phyloP scores from a whole-genome alignment of 1,140 invertebrate genomes.

The Drosophila santomea region DNA sequence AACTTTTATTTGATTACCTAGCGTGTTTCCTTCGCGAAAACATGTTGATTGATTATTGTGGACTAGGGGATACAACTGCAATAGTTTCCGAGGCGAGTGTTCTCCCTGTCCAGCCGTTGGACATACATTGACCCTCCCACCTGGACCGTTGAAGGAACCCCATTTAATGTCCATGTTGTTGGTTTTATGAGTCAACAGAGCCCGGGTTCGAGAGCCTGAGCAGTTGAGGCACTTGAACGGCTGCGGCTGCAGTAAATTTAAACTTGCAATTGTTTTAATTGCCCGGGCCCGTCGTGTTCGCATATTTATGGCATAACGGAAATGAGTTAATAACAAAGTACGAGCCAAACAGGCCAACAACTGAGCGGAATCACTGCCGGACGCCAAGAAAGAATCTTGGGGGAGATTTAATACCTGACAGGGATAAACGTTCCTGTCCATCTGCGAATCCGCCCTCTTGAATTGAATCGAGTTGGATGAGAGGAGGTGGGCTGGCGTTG shows the following conservation, averaged over 20 bases:
- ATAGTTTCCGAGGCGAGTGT: constrained; percentile 18
- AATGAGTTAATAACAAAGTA: constrained; percentile 82
- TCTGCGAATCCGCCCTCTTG: constrained; percentile 17
- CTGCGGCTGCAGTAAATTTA: constrained; percentile 78
- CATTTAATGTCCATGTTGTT: constrained; percentile 69
- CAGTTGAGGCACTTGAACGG: constrained; percentile 9
- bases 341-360: constrained; percentile 52
- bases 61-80: constrained; percentile 5
- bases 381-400: constrained; percentile 28
- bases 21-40: too few species aligned
- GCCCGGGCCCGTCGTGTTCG: constrained; percentile 70
- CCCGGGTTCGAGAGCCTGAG: constrained; percentile 21
- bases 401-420: constrained; percentile 78
- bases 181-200: constrained; percentile 74
- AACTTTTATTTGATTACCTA: too few species aligned
- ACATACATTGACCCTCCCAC: constrained; percentile 8
- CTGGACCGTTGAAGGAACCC: constrained; percentile 14
- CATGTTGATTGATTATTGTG: constrained; percentile 1
- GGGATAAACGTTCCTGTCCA: constrained; percentile 73
- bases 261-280: constrained; percentile 82
- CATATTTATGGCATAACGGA: constrained; percentile 81
- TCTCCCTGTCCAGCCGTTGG: not conserved
- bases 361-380: constrained; percentile 30
- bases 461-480: not conserved
- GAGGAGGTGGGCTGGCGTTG: constrained; percentile 41